A percentile compares a stretch with the other conserved stretches of the same genome.
phyloP scores from a whole-genome alignment of 2,888 invertebrate genomes.

The Aproaerema taeniolella region DNA sequence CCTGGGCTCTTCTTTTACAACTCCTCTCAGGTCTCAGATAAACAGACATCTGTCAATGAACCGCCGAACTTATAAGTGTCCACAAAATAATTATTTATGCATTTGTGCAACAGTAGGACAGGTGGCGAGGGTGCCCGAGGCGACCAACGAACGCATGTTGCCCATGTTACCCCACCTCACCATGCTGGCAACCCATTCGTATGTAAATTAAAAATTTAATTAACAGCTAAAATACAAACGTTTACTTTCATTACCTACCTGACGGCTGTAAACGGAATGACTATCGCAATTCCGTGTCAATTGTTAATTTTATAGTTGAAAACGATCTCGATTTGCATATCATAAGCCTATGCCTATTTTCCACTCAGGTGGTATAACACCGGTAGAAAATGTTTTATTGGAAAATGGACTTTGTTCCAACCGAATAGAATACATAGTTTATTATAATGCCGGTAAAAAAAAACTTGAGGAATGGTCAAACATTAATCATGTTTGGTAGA shows the following conservation, averaged over 20 bases:
- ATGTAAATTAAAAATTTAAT: constrained; percentile 51
- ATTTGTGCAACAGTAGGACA: constrained; percentile 35
- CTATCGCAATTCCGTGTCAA: constrained; percentile 27
- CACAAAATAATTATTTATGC: too few relatives aligned
- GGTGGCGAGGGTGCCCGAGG: constrained; percentile 49
- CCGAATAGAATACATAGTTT: too few relatives aligned
- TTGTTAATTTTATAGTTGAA: constrained; percentile 24
- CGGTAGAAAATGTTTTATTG: too few relatives aligned
- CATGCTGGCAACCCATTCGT: constrained; percentile 25
- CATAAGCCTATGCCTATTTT: constrained; percentile 6
- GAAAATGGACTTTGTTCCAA: too few relatives aligned
- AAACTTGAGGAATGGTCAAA: too few relatives aligned
- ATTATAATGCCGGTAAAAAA: too few relatives aligned
- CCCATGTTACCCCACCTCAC: constrained; percentile 1
- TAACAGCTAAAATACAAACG: constrained; percentile 44
- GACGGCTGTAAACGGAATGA: constrained; percentile 28
- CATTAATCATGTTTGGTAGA: too few relatives aligned
- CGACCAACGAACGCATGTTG: constrained; percentile 42
- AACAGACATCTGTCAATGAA: too few relatives aligned
- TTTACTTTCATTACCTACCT: constrained; percentile 29
- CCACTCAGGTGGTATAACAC: too few relatives aligned
- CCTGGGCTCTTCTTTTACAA: too few relatives aligned
- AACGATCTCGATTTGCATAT: constrained; percentile 17
- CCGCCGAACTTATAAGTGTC: too few relatives aligned
- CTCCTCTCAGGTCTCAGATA: too few relatives aligned